These are phyloP conservation scores for Pluvialis apricaria DNA, from an alignment of 2,113 vertebrate genomes.

Conservation along the genomic window DNA sequence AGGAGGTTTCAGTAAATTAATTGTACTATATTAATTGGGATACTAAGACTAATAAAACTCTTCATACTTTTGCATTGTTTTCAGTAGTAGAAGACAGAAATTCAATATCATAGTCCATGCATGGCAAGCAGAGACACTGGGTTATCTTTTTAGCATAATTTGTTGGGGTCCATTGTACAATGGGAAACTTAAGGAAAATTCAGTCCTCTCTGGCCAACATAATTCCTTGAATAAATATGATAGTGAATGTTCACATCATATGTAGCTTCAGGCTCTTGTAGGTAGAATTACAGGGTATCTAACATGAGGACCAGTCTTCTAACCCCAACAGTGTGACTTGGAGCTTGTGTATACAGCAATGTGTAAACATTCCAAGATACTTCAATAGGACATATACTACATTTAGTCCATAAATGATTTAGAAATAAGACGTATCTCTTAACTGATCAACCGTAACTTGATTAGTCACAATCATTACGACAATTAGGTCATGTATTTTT, in stretches of 20 bases:
- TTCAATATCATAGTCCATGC: neutral
- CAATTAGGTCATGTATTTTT: neutral
- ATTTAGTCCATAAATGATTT: neutral
- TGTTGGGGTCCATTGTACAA: neutral
- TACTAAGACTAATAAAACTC: neutral
- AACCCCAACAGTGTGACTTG: neutral
- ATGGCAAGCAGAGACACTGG: rapidly evolving
- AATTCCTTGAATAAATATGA: neutral
- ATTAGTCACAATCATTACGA: neutral
- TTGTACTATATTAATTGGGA: neutral
- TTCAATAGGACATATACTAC: neutral
- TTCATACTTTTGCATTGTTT: neutral
- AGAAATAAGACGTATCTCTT: neutral
- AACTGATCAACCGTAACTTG: neutral
- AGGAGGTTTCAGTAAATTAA: neutral
- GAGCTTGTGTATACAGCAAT: neutral
- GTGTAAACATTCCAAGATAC: neutral
- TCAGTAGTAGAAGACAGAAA: neutral
- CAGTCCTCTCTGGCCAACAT: neutral
- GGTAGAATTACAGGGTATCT: neutral
- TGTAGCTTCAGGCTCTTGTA: neutral
- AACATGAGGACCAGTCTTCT: neutral
- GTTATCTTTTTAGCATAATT: neutral
- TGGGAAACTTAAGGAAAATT: neutral
- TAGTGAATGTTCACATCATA: neutral